Conservation (phyloP, 2,113 vertebrate species). For the Cyphomyrus discorhynchus region DNA sequence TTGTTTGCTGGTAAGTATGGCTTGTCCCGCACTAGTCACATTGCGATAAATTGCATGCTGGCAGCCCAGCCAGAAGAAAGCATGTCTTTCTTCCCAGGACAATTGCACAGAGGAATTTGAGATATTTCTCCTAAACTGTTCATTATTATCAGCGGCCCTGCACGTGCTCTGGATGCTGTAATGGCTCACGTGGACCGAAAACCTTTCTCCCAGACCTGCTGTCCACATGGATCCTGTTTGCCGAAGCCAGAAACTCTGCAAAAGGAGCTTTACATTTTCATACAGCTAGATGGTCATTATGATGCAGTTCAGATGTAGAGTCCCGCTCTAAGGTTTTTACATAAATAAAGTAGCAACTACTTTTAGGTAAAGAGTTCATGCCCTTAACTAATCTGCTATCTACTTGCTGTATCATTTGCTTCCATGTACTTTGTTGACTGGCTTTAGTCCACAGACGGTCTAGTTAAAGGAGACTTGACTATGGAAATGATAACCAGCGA, state of each 20-base stretch:
- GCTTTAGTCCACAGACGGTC: background rate
- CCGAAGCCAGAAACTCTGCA: background rate
- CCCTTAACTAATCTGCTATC: background rate
- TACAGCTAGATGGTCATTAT: background rate
- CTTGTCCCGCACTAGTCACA: background rate
- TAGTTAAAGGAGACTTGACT: background rate
- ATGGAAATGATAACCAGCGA: background rate
- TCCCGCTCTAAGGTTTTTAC: background rate
- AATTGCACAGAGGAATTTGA: background rate
- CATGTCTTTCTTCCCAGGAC: background rate
- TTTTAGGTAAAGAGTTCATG: background rate
- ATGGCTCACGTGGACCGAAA: background rate
- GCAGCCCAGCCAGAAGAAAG: background rate
- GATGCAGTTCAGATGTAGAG: background rate
- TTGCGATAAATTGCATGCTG: background rate
- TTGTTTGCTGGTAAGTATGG: conserved; percentile 3
- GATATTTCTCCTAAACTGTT: conserved; percentile 2
- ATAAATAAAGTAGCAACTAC: background rate
- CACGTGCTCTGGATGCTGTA: background rate
- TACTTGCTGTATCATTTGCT: background rate
- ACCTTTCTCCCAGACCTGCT: background rate
- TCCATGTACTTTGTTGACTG: background rate
- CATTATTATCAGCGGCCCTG: background rate
- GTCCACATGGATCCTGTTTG: background rate
- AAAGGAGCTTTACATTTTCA: background rate